Conservation (phyloP, 1,140 invertebrate species). For the Lethocerus indicus region DNA sequence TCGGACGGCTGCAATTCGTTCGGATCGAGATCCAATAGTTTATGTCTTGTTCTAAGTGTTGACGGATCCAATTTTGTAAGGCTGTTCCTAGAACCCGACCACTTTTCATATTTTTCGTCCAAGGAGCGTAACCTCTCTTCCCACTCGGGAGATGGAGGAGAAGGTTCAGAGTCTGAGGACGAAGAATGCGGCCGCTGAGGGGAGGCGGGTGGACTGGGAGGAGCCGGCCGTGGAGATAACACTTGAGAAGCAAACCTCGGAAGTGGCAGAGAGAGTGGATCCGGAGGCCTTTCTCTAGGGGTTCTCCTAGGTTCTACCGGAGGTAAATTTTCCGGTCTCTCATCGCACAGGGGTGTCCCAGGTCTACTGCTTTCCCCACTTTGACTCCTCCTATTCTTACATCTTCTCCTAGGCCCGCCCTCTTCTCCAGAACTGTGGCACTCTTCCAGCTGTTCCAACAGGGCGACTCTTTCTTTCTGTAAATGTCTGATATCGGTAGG, state of each 20-base stretch:
- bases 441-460: slow-evolving; percentile 52
- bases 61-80: slow-evolving; percentile 39
- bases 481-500: slow-evolving; percentile 47
- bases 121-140: slow-evolving; percentile 77
- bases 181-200: slow-evolving; percentile 18
- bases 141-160: slow-evolving; percentile 23
- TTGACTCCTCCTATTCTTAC: slow-evolving; percentile 24
- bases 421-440: slow-evolving; percentile 43
- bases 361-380: slow-evolving; percentile 45
- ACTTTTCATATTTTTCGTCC: slow-evolving; percentile 84
- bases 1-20: slow-evolving; percentile 77
- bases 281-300: slow-evolving; percentile 35
- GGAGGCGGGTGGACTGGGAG: slow-evolving; percentile 16
- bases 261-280: slow-evolving; percentile 58
- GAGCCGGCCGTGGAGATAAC: slow-evolving; percentile 16
- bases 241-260: slow-evolving; percentile 69
- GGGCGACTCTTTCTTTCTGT: slow-evolving; percentile 49
- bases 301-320: slow-evolving; percentile 51
- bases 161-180: slow-evolving; percentile 24
- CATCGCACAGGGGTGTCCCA: slow-evolving; percentile 68
- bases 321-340: slow-evolving; percentile 53
- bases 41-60: slow-evolving; percentile 38
- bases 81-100: slow-evolving; percentile 49
- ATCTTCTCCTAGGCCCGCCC: slow-evolving; percentile 24
- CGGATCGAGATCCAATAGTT: slow-evolving; percentile 52